A percentile compares a stretch with the other conserved stretches of the same genome.
These are phyloP conservation scores for Notamacropus eugenii DNA, from an alignment of 2,797 vertebrate species.

Conservation along the genomic window DNA sequence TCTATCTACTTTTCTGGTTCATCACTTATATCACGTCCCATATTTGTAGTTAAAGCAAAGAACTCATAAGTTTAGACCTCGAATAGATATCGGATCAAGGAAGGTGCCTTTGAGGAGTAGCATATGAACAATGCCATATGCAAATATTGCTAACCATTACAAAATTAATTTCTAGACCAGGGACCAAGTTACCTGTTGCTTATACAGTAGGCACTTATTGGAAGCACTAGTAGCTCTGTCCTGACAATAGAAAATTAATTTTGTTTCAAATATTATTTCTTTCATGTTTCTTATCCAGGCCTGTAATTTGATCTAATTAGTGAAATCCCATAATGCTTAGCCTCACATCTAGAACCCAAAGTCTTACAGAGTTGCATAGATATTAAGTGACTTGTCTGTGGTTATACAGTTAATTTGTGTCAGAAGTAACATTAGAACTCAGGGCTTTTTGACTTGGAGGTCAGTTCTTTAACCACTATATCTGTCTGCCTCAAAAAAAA, in stretches of 20 bases:
- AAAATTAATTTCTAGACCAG: not conserved
- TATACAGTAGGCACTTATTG: not conserved
- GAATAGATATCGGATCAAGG: not conserved
- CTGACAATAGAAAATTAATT: not conserved
- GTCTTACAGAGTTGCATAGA: not conserved
- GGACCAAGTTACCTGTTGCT: not conserved
- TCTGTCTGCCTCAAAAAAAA: not conserved
- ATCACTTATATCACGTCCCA: not conserved
- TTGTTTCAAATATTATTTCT: not conserved
- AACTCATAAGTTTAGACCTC: not conserved
- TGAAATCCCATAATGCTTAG: not conserved
- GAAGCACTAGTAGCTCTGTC: not conserved
- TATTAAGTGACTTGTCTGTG: not conserved
- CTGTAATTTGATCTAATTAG: not conserved
- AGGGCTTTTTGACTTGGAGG: not conserved
- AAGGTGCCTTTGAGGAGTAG: not conserved
- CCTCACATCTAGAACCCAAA: not conserved
- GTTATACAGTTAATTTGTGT: not conserved
- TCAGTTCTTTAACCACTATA: not conserved
- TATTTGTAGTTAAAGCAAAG: not conserved
- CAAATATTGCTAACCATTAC: not conserved
- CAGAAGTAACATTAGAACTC: not conserved
- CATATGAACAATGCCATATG: not conserved
- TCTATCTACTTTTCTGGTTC: not conserved
- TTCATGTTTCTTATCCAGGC: not conserved